Conservation (phyloP, 2,113 vertebrate genomes). For the Podarcis cretensis region DNA sequence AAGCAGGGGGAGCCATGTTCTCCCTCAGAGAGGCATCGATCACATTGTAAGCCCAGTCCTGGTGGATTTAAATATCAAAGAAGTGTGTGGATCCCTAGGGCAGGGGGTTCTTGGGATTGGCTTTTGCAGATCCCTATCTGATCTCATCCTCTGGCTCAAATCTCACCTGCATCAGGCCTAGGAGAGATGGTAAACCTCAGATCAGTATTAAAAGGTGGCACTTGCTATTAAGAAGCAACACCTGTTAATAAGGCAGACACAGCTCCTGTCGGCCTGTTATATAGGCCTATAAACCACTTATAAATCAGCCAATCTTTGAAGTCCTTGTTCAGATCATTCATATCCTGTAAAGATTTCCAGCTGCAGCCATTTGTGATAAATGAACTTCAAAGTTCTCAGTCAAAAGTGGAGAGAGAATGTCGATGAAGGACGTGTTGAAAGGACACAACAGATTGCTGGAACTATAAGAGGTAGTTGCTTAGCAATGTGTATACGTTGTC, state of each 20-base stretch:
- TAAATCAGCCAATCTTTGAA: conserved; percentile 23
- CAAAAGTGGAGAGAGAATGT: not conserved
- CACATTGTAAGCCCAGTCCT: too few relatives aligned
- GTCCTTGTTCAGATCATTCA: not conserved
- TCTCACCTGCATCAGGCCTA: conserved; percentile 27
- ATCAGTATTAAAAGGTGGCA: conserved; percentile 36
- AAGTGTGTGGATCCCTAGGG: too few relatives aligned
- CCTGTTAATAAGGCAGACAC: conserved; percentile 51
- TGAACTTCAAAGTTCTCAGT: not conserved
- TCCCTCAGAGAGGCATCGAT: too few relatives aligned
- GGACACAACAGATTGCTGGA: conserved; percentile 20
- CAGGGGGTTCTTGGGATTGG: not conserved
- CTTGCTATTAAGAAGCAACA: conserved; percentile 39
- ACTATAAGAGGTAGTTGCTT: conserved; percentile 39
- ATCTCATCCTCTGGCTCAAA: not conserved
- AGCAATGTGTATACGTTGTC: conserved; percentile 44
- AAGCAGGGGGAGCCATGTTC: too few relatives aligned
- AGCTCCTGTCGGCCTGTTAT: conserved; percentile 34
- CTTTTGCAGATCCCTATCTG: not conserved
- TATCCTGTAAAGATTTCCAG: conserved; percentile 32
- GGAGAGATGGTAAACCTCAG: conserved; percentile 40
- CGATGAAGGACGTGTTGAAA: conserved; percentile 42
- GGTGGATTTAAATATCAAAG: too few relatives aligned
- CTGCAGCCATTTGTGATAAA: conserved; percentile 37
- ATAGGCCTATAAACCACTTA: not conserved